Evolutionary conservation across 30 jellyfish, hydroid and myxozoan genomes (phyloP).

Genomic region (Chrysaora quinquecirrha): DNA sequence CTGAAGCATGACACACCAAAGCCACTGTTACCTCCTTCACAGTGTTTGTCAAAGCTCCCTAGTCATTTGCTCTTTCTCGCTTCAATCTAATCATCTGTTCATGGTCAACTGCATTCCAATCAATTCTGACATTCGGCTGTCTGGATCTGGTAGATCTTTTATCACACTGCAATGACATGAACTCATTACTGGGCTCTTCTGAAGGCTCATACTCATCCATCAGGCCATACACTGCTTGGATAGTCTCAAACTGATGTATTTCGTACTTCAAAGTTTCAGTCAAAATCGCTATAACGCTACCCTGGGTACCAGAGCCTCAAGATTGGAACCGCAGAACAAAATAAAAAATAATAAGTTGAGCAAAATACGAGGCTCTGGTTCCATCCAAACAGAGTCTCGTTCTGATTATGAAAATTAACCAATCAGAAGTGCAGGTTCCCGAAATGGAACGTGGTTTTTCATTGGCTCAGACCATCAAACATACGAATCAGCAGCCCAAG

Average conservation of each 20-base stretch:
- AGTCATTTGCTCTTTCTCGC: slow-evolving; percentile 48
- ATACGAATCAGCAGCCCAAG: too few relatives aligned
- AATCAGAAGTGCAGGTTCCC: too few relatives aligned
- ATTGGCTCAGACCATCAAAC: slow-evolving; percentile 39
- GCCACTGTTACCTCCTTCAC: slow-evolving; percentile 58
- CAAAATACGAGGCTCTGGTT: too few relatives aligned
- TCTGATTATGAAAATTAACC: too few relatives aligned
- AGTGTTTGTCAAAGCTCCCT: slow-evolving; percentile 45
- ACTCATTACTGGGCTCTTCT: slow-evolving; percentile 29
- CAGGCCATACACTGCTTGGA: slow-evolving; percentile 40
- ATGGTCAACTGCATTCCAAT: slow-evolving; percentile 46
- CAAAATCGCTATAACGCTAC: neutral
- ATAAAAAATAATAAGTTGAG: too few relatives aligned
- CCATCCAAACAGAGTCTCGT: too few relatives aligned
- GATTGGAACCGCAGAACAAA: too few relatives aligned
- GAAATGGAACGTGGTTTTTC: too few relatives aligned
- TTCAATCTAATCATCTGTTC: slow-evolving; percentile 38
- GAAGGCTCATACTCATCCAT: slow-evolving; percentile 24
- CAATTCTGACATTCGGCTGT: slow-evolving; percentile 25
- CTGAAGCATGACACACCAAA: slow-evolving; percentile 42
- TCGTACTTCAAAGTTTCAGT: slow-evolving; percentile 9
- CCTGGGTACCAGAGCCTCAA: too few relatives aligned
- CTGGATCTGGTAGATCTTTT: slow-evolving; percentile 25
- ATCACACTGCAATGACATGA: slow-evolving; percentile 49
- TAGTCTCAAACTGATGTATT: slow-evolving; percentile 43